These are phyloP conservation scores for Druon quercuslanigerum DNA, from an alignment of 1,140 invertebrate species.

Conservation along the genomic window DNA sequence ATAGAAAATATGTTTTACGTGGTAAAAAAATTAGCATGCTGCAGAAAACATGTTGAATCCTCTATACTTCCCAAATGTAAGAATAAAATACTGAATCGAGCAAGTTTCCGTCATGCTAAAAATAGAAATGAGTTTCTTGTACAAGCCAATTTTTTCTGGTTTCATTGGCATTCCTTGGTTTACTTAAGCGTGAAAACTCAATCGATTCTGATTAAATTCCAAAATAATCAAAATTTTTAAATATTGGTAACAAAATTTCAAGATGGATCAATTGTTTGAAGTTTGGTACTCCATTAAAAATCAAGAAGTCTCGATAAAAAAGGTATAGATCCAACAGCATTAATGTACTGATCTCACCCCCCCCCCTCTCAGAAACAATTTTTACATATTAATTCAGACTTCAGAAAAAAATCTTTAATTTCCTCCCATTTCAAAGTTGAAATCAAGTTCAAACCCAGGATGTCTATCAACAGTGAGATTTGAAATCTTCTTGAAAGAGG, in stretches of 20 bases:
- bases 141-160: neutral
- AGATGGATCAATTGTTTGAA: neutral
- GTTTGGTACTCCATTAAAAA: neutral
- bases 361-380: too few species aligned
- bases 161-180: neutral
- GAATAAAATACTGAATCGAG: conserved; percentile 20
- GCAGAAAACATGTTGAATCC: neutral
- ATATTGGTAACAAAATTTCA: neutral
- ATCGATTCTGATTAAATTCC: too few species aligned
- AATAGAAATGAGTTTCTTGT: conserved; percentile 21
- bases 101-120: conserved; percentile 11
- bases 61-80: conserved; percentile 3
- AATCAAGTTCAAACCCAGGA: too few species aligned
- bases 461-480: too few species aligned
- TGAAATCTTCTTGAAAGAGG: neutral
- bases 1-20: too few species aligned
- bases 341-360: neutral
- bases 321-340: neutral
- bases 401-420: too few species aligned
- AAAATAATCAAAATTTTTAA: too few species aligned
- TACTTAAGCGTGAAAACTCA: neutral
- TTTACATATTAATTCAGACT: too few species aligned
- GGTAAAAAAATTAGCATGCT: neutral
- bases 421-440: too few species aligned
- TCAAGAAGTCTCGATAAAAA: neutral